Conservation (phyloP, 2,888 invertebrate species). For the Microplitis manilae region DNA sequence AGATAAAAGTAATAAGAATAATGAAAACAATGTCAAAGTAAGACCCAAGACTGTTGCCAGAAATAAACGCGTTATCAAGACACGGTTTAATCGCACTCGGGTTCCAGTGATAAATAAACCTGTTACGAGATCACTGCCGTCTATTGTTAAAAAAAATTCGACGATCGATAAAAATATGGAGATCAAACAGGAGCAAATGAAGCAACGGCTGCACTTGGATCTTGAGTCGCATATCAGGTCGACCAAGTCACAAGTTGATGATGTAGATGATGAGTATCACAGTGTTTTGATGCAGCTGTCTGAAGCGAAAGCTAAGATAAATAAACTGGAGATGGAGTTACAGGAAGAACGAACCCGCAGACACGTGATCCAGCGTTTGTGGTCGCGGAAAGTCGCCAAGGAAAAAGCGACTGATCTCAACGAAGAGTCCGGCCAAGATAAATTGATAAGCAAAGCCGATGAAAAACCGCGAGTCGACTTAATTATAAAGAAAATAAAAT, state of each 20-base stretch:
- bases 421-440: conserved; percentile 27
- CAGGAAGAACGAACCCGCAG: conserved; percentile 61
- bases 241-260: conserved; percentile 17
- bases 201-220: conserved; percentile 60
- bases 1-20: conserved; percentile 34
- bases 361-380: conserved; percentile 58
- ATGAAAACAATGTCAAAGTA: conserved; percentile 21
- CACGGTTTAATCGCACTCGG: neutral
- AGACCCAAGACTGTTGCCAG: neutral
- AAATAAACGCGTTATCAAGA: neutral
- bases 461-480: conserved; percentile 57
- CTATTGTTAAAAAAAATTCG: neutral
- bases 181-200: conserved; percentile 28
- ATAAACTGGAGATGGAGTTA: conserved; percentile 56
- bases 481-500: conserved; percentile 66
- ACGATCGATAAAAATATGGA: neutral
- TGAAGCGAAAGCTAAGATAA: conserved; percentile 54
- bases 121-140: neutral
- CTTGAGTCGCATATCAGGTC: conserved; percentile 59
- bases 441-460: conserved; percentile 42
- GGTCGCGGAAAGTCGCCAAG: conserved; percentile 6
- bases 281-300: conserved; percentile 51
- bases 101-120: conserved; percentile 32
- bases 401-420: neutral
- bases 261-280: conserved; percentile 21